phyloP scores from a whole-genome alignment of 1,140 invertebrate genomes.

The Chrysopa pallens region DNA sequence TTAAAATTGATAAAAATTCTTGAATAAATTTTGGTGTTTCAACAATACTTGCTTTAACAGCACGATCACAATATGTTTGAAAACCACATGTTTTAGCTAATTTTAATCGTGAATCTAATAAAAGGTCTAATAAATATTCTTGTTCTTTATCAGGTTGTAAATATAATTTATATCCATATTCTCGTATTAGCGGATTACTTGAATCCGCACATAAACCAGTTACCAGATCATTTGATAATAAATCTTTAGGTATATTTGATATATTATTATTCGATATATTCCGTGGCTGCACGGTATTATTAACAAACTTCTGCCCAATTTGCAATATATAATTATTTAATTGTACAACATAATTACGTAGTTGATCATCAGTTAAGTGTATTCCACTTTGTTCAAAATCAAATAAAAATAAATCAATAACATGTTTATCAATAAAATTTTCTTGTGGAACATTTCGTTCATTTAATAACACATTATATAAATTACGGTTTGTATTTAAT shows the following conservation, averaged over 20 bases:
- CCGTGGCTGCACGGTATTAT: slow-evolving; percentile 46
- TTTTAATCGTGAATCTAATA: slow-evolving; percentile 53
- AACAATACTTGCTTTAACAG: slow-evolving; percentile 71
- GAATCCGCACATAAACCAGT: slow-evolving; percentile 70
- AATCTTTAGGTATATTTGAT: slow-evolving; percentile 49
- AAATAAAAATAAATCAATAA: slow-evolving; percentile 77
- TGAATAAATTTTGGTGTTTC: slow-evolving; percentile 59
- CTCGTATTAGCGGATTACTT: slow-evolving; percentile 54
- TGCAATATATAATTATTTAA: slow-evolving; percentile 51
- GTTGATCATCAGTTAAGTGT: slow-evolving; percentile 70
- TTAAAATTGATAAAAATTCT: slow-evolving; percentile 65
- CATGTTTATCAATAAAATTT: slow-evolving; percentile 62
- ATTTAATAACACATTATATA: slow-evolving; percentile 59
- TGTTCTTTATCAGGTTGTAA: slow-evolving; percentile 63
- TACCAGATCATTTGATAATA: slow-evolving; percentile 61
- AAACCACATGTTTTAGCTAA: slow-evolving; percentile 79
- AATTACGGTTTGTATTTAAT: slow-evolving; percentile 72
- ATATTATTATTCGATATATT: slow-evolving; percentile 40
- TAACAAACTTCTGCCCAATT: slow-evolving; percentile 74
- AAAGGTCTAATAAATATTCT: slow-evolving; percentile 49
- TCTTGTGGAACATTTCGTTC: slow-evolving; percentile 50
- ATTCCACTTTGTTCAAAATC: slow-evolving; percentile 97
- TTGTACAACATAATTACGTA: slow-evolving; percentile 62
- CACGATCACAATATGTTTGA: slow-evolving; percentile 69
- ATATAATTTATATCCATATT: slow-evolving; percentile 77